Percentiles rank a stretch among this genome's conserved stretches.
These are phyloP conservation scores for Cantharis rufa DNA, from an alignment of 2,888 invertebrate species.

Conservation along the genomic window DNA sequence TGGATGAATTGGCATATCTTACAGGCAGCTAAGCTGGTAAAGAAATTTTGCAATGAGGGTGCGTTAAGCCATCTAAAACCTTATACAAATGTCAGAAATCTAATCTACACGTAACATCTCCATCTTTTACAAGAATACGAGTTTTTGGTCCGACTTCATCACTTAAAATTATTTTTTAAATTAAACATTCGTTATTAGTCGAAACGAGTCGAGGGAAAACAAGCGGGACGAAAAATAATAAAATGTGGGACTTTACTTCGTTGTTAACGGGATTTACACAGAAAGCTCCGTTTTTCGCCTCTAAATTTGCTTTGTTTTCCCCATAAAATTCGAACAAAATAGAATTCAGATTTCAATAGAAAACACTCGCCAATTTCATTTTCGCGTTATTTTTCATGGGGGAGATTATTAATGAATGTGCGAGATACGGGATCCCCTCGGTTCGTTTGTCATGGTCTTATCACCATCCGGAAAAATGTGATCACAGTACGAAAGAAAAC, in stretches of 20 bases:
- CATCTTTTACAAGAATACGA: not conserved
- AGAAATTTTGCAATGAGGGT: constrained; percentile 3
- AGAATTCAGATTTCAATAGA: not conserved
- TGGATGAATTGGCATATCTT: constrained; percentile 1
- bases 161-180: not conserved
- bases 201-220: not conserved
- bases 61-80: constrained; percentile 2
- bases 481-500: not conserved
- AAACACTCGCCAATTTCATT: not conserved
- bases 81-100: constrained; percentile 3
- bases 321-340: not conserved
- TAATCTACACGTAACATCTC: not conserved
- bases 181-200: not conserved
- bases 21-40: not conserved
- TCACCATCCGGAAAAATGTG: not conserved
- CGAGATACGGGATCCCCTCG: not conserved
- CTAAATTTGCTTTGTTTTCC: not conserved
- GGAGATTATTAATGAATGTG: not conserved
- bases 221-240: not conserved
- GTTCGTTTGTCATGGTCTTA: not conserved
- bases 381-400: not conserved
- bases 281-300: not conserved
- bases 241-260: not conserved
- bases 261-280: not conserved
- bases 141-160: not conserved